Evolutionary conservation across 2,888 invertebrate genomes (phyloP).

Genomic region (Diadromus collaris): DNA sequence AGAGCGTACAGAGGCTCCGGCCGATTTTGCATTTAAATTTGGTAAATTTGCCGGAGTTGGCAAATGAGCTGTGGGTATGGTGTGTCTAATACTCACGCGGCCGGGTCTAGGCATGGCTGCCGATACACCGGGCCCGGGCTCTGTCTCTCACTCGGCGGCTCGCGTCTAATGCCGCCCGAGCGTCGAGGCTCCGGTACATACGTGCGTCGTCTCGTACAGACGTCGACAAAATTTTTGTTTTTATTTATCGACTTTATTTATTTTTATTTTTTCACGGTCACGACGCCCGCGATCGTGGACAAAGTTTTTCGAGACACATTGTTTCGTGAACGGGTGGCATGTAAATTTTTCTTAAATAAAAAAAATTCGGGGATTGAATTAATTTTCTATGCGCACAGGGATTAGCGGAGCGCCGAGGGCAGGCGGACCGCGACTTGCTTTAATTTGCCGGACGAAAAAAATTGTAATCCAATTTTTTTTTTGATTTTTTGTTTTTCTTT

Average conservation of each 20-base stretch:
- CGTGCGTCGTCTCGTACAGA: slow-evolving; percentile 63
- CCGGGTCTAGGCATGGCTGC: slow-evolving; percentile 65
- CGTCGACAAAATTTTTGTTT: slow-evolving; percentile 18
- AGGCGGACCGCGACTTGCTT: neutral
- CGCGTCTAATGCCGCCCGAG: slow-evolving; percentile 74
- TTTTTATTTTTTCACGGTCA: neutral
- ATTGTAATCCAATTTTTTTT: neutral
- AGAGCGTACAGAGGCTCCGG: slow-evolving; percentile 67
- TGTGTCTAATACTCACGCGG: slow-evolving; percentile 76
- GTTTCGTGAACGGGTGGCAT: neutral
- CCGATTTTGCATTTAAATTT: slow-evolving; percentile 80
- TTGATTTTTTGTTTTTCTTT: neutral
- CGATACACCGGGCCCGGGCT: slow-evolving; percentile 70
- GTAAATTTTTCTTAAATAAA: neutral
- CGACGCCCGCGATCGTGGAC: neutral
- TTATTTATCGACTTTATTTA: no score
- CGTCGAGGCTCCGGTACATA: slow-evolving; percentile 41
- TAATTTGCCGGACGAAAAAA: neutral
- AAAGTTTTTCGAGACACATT: neutral
- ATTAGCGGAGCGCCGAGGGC: neutral
- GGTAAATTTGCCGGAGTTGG: slow-evolving; percentile 79
- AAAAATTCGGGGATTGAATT: neutral
- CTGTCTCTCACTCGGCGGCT: neutral
- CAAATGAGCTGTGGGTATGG: slow-evolving; percentile 78
- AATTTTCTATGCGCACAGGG: neutral